Base-by-base conservation (phyloP, 2,797 vertebrate genomes). In the Coregonus ussuriensis region DNA sequence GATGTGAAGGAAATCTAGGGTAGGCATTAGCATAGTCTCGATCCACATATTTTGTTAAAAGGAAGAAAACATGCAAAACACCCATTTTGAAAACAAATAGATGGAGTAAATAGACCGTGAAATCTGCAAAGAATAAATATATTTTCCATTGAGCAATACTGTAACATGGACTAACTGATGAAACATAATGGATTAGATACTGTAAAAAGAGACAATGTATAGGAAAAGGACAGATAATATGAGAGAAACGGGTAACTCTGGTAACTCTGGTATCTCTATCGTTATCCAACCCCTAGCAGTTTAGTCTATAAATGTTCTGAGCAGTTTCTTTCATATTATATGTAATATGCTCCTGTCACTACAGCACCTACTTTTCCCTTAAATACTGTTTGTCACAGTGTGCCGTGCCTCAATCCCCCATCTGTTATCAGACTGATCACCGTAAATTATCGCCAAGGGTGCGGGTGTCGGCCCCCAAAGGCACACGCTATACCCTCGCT, bases 311-410 rank as follows among this genome's bases (percentile, higher is more conserved):
- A 29, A 6, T 53, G 18, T 70, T 59, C 18, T 47, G 41, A 47
- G 41, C 41, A 47, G 41, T 13, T 47, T 47, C 41, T 47, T 47
- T 3, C 18, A 56, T 56, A 59, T 59, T 59, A 6, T 59, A 2
- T 59, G 41, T 47, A 9, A 11, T 6, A 18, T 21, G 56, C 18
- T 52, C 68, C n/a, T 79, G 14, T 41, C 54, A 65, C 29, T 63
- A 16, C 25, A 67, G 59, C n/a, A 9, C 6, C 74, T 21, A 35
- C 69, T 59, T 85, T 84, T 72, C 69, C 65, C 76, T 86, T 21
- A 74, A 79, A 82, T 73, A 70, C 47, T 75, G 69, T 73, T 74
- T 77, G 71, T 76, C 74, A 68, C 70, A 66, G 62, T 37, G n/a
- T 59, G 25, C 31, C 68, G 72, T n/a, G 59, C 72, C 70, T 74